A percentile compares a stretch with the other conserved stretches of the same genome.
Conservation (phyloP, 2,113 vertebrate species). For the Heliornis fulica region DNA sequence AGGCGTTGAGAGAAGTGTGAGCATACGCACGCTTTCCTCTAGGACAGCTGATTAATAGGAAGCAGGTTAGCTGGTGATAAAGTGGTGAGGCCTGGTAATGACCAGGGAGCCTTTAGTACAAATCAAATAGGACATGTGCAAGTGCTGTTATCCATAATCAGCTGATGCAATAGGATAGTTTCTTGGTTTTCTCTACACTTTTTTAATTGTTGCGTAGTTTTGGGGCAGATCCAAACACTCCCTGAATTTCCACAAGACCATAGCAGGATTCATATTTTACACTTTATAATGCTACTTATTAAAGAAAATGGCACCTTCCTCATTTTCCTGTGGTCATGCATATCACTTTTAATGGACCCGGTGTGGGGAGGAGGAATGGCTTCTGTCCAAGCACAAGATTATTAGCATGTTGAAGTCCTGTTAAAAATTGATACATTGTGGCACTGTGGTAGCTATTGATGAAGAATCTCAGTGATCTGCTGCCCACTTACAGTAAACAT, state of each 20-base stretch:
- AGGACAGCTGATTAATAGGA: neutral
- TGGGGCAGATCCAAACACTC: neutral
- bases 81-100: neutral
- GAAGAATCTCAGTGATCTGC: neutral
- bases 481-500: neutral
- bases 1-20: neutral
- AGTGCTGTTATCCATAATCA: neutral
- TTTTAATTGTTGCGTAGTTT: neutral
- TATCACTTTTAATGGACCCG: neutral
- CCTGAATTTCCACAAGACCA: neutral
- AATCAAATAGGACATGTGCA: neutral
- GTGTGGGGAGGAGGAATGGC: neutral
- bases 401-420: neutral
- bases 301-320: neutral
- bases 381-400: neutral
- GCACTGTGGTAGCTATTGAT: neutral
- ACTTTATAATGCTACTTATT: neutral
- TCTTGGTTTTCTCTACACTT: neutral
- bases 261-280: neutral
- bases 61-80: neutral
- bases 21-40: rapidly evolving
- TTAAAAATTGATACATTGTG: neutral
- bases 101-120: neutral
- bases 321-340: neutral
- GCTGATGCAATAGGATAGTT: rapidly evolving